Evolutionary conservation across 2,113 vertebrate genomes (phyloP).

Genomic region (Cryptomyrus ogoouensis): DNA sequence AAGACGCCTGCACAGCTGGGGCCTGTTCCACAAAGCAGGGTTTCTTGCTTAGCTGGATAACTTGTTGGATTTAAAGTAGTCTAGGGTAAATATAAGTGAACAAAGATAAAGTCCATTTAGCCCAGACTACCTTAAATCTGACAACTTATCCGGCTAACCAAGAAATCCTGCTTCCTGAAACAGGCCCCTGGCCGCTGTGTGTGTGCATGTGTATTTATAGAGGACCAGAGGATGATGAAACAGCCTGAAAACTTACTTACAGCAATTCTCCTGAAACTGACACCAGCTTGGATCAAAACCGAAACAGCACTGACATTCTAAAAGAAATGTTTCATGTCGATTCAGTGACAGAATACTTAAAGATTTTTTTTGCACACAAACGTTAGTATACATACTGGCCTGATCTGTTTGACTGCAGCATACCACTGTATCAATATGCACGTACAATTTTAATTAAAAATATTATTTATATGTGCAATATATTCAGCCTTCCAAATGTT

Average conservation of each 20-base stretch:
- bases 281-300: conserved; percentile 67
- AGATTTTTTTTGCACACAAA: neutral
- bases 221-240: conserved; percentile 39
- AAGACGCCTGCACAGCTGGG: neutral
- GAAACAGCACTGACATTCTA: conserved; percentile 52
- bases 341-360: conserved; percentile 55
- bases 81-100: too few relatives aligned
- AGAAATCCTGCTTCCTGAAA: too few relatives aligned
- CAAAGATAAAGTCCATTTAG: too few relatives aligned
- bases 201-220: conserved; percentile 1
- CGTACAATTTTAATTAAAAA: neutral
- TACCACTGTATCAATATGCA: conserved; percentile 22
- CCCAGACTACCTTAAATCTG: too few relatives aligned
- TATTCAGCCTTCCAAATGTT: neutral
- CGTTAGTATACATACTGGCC: neutral
- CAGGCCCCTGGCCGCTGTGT: neutral
- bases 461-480: too few relatives aligned
- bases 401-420: neutral
- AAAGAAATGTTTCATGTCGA: conserved; percentile 59
- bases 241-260: conserved; percentile 45
- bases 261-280: conserved; percentile 60
- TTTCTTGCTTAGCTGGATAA: too few relatives aligned
- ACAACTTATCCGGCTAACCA: too few relatives aligned
- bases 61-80: too few relatives aligned
- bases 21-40: too few relatives aligned